These are phyloP conservation scores for Drosophila sordidapex DNA, from an alignment of 2,888 invertebrate species.

Conservation along the genomic window DNA sequence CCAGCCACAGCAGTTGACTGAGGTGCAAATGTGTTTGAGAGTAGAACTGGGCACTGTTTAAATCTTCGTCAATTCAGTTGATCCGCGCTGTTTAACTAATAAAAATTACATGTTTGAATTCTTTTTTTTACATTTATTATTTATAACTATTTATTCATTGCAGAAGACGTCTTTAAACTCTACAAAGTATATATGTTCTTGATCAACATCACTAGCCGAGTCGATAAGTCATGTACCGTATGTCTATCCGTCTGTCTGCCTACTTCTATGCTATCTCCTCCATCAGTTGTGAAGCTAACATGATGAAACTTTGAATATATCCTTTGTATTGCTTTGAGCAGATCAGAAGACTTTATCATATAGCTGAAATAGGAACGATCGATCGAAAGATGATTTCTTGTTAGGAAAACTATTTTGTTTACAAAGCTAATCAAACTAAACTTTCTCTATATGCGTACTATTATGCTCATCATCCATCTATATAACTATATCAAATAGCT, in stretches of 20 bases:
- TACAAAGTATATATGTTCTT: not conserved
- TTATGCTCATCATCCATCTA: not conserved
- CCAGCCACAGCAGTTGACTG: slow-evolving; percentile 13
- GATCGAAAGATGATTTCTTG: not conserved
- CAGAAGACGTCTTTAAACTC: not conserved
- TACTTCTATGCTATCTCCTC: not conserved
- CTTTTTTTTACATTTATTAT: not conserved
- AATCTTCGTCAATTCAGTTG: slow-evolving; percentile 3
- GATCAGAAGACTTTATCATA: not conserved
- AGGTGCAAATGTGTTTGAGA: slow-evolving; percentile 10
- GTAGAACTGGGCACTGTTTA: slow-evolving; percentile 1
- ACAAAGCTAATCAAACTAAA: not conserved
- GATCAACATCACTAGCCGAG: not conserved
- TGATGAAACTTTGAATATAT: not conserved
- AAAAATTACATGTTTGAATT: not conserved
- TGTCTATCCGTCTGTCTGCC: not conserved
- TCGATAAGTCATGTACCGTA: not conserved
- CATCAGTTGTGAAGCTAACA: not conserved
- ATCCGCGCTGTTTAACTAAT: not conserved
- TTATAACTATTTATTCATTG: too few relatives aligned
- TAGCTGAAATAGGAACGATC: not conserved
- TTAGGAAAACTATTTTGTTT: not conserved
- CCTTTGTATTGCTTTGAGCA: not conserved
- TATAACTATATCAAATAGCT: not conserved
- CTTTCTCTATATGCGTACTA: not conserved